Percentiles rank a stretch among this genome's conserved stretches.
These are phyloP conservation scores for Rhopalosiphum padi DNA, from an alignment of 1,140 invertebrate species.

Conservation along the genomic window DNA sequence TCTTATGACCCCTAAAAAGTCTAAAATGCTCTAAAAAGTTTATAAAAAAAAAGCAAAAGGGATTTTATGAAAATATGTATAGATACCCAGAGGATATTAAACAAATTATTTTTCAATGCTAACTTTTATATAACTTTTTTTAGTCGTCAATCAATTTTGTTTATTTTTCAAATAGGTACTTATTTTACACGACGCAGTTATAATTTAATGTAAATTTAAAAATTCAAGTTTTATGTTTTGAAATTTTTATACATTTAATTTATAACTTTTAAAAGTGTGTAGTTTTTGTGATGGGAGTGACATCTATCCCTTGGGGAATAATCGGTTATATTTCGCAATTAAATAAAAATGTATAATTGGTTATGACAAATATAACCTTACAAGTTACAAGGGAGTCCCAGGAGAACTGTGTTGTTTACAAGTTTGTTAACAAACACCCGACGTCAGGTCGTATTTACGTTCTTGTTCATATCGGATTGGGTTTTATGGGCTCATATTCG, in stretches of 20 bases:
- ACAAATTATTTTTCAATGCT: not conserved
- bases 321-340: conserved; percentile 16
- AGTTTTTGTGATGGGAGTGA: not conserved
- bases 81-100: not conserved
- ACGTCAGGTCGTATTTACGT: conserved; percentile 51
- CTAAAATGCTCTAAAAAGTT: not conserved
- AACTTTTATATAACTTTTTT: not conserved
- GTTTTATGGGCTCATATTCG: conserved; percentile 55
- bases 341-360: conserved; percentile 42
- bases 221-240: not conserved
- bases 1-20: not conserved
- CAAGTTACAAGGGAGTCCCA: not conserved
- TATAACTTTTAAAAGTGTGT: not conserved
- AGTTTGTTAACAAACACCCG: conserved; percentile 41
- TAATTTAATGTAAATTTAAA: not conserved
- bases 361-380: conserved; percentile 48
- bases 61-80: not conserved
- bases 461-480: conserved; percentile 42
- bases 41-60: not conserved
- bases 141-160: not conserved
- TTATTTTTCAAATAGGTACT: not conserved
- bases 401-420: conserved; percentile 30
- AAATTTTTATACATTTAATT: not conserved
- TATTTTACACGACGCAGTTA: not conserved
- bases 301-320: not conserved